Conservation (phyloP, 2,888 invertebrate genomes). For the Penaeus monodon region DNA sequence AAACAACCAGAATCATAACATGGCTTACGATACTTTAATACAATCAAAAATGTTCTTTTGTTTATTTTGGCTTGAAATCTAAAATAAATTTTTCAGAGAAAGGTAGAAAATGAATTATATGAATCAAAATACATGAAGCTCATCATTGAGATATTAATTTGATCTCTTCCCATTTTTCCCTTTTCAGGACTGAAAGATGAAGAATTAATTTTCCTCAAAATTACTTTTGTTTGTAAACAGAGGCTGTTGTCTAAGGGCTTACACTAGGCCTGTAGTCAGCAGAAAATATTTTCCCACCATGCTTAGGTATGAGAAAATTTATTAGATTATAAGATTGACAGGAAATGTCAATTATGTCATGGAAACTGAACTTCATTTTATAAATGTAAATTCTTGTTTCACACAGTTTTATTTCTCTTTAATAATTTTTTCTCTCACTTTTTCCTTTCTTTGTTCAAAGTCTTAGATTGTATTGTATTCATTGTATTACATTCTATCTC, state of each 20-base stretch:
- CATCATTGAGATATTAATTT: neutral
- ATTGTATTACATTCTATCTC: too few species aligned
- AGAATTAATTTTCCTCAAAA: conserved; percentile 13
- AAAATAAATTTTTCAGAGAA: neutral
- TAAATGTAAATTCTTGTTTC: conserved; percentile 22
- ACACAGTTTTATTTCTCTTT: too few species aligned
- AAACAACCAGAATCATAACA: too few species aligned
- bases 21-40: neutral
- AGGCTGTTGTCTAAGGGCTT: conserved; percentile 4
- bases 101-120: too few species aligned
- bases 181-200: conserved; percentile 18
- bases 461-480: too few species aligned
- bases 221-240: conserved; percentile 4
- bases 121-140: neutral
- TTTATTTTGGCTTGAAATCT: neutral
- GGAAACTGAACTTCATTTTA: conserved; percentile 24
- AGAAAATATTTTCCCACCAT: conserved; percentile 36
- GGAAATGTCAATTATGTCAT: conserved; percentile 17
- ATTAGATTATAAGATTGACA: conserved; percentile 9
- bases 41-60: too few species aligned
- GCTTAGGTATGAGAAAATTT: conserved; percentile 22
- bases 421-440: too few species aligned
- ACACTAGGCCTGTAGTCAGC: neutral
- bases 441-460: too few species aligned
- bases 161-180: neutral